phyloP scores from a whole-genome alignment of 2,797 vertebrate genomes.

The Sphenodon punctatus region DNA sequence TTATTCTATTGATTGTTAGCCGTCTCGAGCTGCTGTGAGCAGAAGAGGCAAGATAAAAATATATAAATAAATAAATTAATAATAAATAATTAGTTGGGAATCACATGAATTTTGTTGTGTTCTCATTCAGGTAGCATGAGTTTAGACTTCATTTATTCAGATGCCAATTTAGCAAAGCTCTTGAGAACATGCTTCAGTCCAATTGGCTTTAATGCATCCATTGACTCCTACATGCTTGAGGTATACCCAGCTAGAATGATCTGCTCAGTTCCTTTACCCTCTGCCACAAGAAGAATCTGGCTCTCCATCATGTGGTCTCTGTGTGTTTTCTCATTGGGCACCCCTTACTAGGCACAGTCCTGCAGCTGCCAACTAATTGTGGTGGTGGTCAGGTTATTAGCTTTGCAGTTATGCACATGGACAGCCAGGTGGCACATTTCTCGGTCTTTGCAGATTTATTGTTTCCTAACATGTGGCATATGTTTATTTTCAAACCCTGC shows the following conservation, averaged over 20 bases:
- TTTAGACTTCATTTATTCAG: too few relatives aligned
- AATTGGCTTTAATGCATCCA: too few relatives aligned
- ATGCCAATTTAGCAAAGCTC: background rate
- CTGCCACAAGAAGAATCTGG: background rate
- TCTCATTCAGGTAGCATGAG: too few relatives aligned
- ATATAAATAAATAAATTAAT: too few relatives aligned
- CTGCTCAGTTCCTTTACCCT: background rate
- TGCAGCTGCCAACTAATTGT: background rate
- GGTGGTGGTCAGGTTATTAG: background rate
- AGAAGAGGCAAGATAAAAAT: too few relatives aligned
- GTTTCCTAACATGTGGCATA: background rate
- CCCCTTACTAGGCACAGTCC: background rate
- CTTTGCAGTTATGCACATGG: fast-evolving
- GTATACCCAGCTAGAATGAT: background rate
- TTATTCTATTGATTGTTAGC: too few relatives aligned
- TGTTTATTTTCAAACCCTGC: background rate
- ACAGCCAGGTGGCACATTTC: background rate
- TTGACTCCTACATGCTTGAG: background rate
- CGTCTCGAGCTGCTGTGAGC: too few relatives aligned
- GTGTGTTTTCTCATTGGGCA: background rate
- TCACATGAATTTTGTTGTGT: too few relatives aligned
- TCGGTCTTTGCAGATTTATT: background rate
- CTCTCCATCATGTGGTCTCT: background rate
- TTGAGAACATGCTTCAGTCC: background rate
- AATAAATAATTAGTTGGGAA: too few relatives aligned